Evolutionary conservation across 2,797 vertebrate species (phyloP), one percentile per base, ranked within the genome.

Genomic region (Bradypodion pumilum): DNA sequence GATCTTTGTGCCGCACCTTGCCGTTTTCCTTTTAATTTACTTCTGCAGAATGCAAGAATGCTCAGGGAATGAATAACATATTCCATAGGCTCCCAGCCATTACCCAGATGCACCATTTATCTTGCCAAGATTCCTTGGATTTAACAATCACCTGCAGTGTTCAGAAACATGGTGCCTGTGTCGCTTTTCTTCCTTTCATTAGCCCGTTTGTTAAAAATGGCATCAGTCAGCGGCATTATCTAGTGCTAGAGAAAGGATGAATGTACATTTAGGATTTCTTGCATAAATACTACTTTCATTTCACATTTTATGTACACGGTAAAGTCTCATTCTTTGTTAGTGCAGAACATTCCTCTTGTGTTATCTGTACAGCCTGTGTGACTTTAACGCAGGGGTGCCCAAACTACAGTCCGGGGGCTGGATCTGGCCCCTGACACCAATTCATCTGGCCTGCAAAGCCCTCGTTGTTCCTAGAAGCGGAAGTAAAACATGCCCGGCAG

Each of bases 1-100:
- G 88, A 63, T n/a, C 84, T 0, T 89, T 89, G 80, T 86, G 88
- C 90, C 86, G 82, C 88, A 74, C 82, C 74, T 90, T 19, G 73
- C 49, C 63, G 46, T 35, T 49, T 9, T 81, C 89, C 70, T 91
- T 87, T 94, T 90, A 85, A 90, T 93, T 90, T 92, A 87, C 40
- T 89, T 92, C 93, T 90, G 78, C 78, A 89, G 88, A 92, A 86
- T 72, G 44, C 42, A 83, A 80, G 59, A 60, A 86, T 83, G 66
- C 52, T 81, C 85, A 80, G 68, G 90, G 83, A 92, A 93, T 93
- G 86, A 88, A 52, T 86, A 87, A 80, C 77, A 89, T 80, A 84
- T 86, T 73, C 69, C 25, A 49, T 78, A 74, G 86, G 5, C 63
- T 85, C 65, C 49, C 84, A 80, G 63, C 40, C 70, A 80, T 83